These are phyloP conservation scores for Dasyprocta punctata DNA, from an alignment of 2,113 vertebrate genomes.

Conservation along the genomic window DNA sequence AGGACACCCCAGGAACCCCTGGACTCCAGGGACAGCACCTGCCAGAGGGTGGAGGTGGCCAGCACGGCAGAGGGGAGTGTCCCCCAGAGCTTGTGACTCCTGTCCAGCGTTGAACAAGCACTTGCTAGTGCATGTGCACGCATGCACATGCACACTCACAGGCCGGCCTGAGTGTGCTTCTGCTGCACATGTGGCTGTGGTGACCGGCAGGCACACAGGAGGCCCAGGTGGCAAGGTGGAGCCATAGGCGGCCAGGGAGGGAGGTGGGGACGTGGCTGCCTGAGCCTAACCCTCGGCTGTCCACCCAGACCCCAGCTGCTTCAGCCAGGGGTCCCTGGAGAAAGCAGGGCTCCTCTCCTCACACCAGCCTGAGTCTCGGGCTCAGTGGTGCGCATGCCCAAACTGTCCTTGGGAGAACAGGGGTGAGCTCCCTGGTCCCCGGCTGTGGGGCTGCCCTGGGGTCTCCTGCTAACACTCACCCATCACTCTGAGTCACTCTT, in stretches of 20 bases:
- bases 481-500: too few relatives aligned
- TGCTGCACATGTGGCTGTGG: not conserved
- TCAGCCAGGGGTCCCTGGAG: not conserved
- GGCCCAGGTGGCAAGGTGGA: not conserved
- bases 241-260: not conserved
- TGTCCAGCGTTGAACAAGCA: not conserved
- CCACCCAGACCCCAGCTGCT: not conserved
- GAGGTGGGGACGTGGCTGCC: rapidly evolving
- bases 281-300: not conserved
- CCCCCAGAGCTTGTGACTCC: not conserved
- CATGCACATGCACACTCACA: not conserved
- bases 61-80: not conserved
- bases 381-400: too few relatives aligned
- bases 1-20: not conserved
- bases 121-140: not conserved
- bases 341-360: not conserved
- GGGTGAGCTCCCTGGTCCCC: rapidly evolving
- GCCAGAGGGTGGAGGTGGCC: not conserved
- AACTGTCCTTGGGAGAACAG: not conserved
- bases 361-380: too few relatives aligned
- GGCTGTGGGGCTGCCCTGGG: not conserved
- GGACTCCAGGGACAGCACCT: too few relatives aligned
- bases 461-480: not conserved
- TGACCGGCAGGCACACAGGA: not conserved
- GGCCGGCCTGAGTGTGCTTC: not conserved